These are phyloP conservation scores for Lathamus discolor DNA, from an alignment of 2,113 vertebrate species.

Conservation along the genomic window DNA sequence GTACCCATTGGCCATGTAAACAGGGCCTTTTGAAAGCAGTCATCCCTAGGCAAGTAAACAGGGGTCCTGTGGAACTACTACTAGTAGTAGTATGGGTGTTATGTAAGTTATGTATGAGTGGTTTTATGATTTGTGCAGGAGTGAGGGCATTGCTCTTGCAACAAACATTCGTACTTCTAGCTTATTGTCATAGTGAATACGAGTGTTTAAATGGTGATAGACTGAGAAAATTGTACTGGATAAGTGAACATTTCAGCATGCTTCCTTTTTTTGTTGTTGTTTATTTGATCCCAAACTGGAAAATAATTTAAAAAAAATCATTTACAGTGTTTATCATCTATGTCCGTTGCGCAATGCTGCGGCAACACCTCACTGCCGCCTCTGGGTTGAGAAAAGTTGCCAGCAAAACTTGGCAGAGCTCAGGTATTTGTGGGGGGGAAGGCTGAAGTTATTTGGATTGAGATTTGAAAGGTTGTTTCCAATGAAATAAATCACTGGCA, in stretches of 20 bases:
- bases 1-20: not conserved
- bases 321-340: not conserved
- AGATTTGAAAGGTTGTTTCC: not conserved
- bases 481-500: not conserved
- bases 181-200: not conserved
- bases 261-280: not conserved
- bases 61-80: not conserved
- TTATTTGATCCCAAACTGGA: not conserved
- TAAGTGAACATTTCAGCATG: not conserved
- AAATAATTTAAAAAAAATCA: not conserved
- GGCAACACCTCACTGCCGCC: not conserved
- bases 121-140: not conserved
- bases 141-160: not conserved
- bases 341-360: not conserved
- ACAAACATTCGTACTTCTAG: not conserved
- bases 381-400: not conserved
- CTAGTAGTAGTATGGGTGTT: not conserved
- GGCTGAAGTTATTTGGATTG: not conserved
- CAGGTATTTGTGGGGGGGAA: not conserved
- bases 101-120: not conserved
- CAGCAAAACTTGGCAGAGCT: not conserved
- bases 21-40: not conserved
- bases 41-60: not conserved
- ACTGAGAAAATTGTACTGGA: not conserved
- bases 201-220: not conserved